Base-by-base conservation (phyloP, 1,140 invertebrate species). In the Trichonephila inaurata region DNA sequence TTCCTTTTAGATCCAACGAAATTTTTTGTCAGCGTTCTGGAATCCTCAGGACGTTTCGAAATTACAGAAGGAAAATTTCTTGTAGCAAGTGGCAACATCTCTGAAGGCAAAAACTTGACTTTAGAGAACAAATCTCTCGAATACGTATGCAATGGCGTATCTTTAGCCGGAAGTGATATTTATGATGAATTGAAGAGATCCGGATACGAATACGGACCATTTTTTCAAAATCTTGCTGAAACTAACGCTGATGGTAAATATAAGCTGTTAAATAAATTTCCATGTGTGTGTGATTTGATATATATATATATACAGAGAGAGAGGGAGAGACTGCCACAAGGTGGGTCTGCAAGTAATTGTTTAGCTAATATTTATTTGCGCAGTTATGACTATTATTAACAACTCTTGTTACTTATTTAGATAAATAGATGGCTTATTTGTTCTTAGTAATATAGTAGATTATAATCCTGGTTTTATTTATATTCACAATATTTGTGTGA, bases 161-260 rank as follows among this genome's bases (percentile, higher is more conserved):
- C n/a, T 2, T 58, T 93, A n/a, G 10, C 86, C 28, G 77, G 62
- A 18, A 28, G 19, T 16, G 96, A 97, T 92, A 94, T 96, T n/a
- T 97, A 97, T 95, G 96, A 96, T 91, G 96, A 96, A 94, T 95
- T 97, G n/a, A 95, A 96, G 94, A 95, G 96, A 2, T 94, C 96
- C 44, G 96, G 96, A n/a, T 97, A 96, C 94, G 96, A 97, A 88
- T 97, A 97, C 95, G 96, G 96, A 60, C 95, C 95, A 82, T 95
- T 95, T 62, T 97, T 97, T 95, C 96, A 96, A 94, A 96, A 95
- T 21, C 95, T 96, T 83, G 24, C 81, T 33, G 92, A 95, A 91
- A 72, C 83, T 19, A 69, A 83, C 51, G 21, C 60, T 8, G 83
- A 89, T 10, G 90, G 94, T 91, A 94, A 24, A 18, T 82, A 33